Conservation (phyloP, 1,140 invertebrate species). For the Drosophila santomea region DNA sequence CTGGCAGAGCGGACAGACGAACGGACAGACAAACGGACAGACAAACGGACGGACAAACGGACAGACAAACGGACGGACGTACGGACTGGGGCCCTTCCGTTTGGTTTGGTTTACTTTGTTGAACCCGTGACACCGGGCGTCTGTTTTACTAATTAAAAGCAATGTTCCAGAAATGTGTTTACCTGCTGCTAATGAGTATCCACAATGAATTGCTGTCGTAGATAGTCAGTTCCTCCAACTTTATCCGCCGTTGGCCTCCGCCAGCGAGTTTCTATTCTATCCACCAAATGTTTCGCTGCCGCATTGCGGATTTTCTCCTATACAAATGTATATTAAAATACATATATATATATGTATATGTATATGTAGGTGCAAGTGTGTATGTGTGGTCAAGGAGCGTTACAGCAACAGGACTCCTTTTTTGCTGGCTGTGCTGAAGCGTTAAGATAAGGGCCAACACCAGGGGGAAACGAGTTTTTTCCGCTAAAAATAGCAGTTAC, state of each 20-base stretch:
- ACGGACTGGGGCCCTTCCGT: constrained; percentile 50
- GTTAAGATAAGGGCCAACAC: constrained; percentile 40
- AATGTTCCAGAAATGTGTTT: constrained; percentile 82
- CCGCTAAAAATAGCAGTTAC: constrained; percentile 42
- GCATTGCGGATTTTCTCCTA: constrained; percentile 58
- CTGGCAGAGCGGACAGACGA: constrained; percentile 15
- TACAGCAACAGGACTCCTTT: constrained; percentile 47
- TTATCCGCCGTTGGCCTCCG: constrained; percentile 19
- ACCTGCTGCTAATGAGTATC: constrained; percentile 81
- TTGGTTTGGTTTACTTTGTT: constrained; percentile 61
- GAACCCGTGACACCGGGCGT: constrained; percentile 62
- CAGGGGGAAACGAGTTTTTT: constrained; percentile 27
- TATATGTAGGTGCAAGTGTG: constrained; percentile 1
- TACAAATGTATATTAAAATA: constrained; percentile 19
- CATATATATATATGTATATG: constrained; percentile 3
- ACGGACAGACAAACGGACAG: constrained; percentile 8
- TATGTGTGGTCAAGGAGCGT: constrained; percentile 37
- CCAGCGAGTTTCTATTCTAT: constrained; percentile 8
- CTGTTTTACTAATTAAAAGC: constrained; percentile 82
- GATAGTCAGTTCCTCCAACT: constrained; percentile 52
- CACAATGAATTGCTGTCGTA: constrained; percentile 79
- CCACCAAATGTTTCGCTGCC: constrained; percentile 39
- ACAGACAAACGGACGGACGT: constrained; percentile 4
- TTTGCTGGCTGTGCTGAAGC: constrained; percentile 44
- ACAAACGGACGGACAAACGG: constrained; percentile 1